Percentiles rank a stretch among this genome's conserved stretches.
These are phyloP conservation scores for Electrophaes corylata DNA, from an alignment of 2,888 invertebrate species.

Conservation along the genomic window DNA sequence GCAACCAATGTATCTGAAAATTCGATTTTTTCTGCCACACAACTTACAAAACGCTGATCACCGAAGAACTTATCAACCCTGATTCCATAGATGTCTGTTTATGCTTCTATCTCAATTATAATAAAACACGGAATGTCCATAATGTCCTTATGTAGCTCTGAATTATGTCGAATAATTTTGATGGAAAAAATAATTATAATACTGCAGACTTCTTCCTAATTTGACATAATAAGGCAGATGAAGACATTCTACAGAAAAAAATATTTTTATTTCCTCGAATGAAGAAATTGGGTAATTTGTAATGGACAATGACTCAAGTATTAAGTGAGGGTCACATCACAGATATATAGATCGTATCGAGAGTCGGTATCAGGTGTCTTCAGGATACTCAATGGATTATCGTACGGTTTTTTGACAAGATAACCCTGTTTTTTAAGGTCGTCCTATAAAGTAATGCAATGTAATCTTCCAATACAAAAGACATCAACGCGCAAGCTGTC, in stretches of 20 bases:
- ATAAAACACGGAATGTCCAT: not conserved
- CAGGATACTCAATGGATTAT: not conserved
- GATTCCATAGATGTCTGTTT: not conserved
- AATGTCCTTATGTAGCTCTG: not conserved
- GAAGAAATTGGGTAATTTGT: not conserved
- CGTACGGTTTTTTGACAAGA: not conserved
- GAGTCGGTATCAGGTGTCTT: not conserved
- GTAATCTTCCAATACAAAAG: conserved; percentile 21
- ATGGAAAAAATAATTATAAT: conserved; percentile 30
- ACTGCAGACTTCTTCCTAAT: conserved; percentile 34
- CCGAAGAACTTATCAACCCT: not conserved
- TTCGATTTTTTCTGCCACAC: too few relatives aligned
- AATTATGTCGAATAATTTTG: not conserved
- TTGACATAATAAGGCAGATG: conserved; percentile 34
- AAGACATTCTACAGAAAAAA: conserved; percentile 18
- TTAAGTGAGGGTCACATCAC: too few relatives aligned
- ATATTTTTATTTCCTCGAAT: conserved; percentile 10
- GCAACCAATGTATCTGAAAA: too few relatives aligned
- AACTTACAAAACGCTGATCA: too few relatives aligned
- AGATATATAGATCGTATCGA: too few relatives aligned
- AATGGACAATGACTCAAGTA: not conserved
- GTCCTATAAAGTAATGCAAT: too few relatives aligned
- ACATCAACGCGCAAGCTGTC: conserved; percentile 18
- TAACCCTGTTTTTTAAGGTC: not conserved
- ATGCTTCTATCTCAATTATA: not conserved